Base-by-base conservation (phyloP, 2,113 vertebrate species). In the Chloropsis cyanopogon region DNA sequence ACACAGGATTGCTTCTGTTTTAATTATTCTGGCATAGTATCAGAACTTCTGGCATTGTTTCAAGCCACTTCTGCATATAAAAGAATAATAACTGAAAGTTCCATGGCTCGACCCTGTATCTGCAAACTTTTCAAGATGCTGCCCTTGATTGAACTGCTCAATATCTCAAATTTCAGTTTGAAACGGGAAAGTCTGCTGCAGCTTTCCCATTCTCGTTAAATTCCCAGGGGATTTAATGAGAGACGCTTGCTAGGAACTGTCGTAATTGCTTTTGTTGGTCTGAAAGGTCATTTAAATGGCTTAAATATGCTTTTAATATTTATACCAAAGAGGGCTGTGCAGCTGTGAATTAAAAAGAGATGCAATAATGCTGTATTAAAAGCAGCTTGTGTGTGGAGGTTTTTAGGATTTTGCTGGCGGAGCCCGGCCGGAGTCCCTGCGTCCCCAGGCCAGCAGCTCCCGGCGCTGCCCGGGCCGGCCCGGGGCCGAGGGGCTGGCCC, bases 371-470 rank as follows among this genome's bases (percentile, higher is more conserved):
- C 11, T 4, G 2, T 7, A 12, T 10, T 46, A 2, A 25, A 17
- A 37, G 16, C 28, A 52, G 20, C 31, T 44, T 4, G 14, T 0
- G 2, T 3, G 11, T 4, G 3, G 75, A 50, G 35, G 14, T 7
- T 90, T 73, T 77, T 33, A 16, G 82, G 63, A 21, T 76, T 35
- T 18, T 69, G 57, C 31, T n/a, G 65, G 79, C 5, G 0, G 31
- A 61, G 35, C 82, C 44, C 35, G 5, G 0, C 46, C 16, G 6
- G 20, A 1, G 12, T 31, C 12, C 7, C 11, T 12, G 2, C 25
- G 2, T 81, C 19, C 89, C 88, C 85, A 94, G 90, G 93, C 71
- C 82, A 5, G 6, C 16, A 15, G 75, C 4, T 4, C 9, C 61
- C 37, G 37, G 37, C 37, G 37, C 37, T 37, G 37, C 37, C 37